phyloP scores from a whole-genome alignment of 2,888 invertebrate species.

The Sphinx pinastri region DNA sequence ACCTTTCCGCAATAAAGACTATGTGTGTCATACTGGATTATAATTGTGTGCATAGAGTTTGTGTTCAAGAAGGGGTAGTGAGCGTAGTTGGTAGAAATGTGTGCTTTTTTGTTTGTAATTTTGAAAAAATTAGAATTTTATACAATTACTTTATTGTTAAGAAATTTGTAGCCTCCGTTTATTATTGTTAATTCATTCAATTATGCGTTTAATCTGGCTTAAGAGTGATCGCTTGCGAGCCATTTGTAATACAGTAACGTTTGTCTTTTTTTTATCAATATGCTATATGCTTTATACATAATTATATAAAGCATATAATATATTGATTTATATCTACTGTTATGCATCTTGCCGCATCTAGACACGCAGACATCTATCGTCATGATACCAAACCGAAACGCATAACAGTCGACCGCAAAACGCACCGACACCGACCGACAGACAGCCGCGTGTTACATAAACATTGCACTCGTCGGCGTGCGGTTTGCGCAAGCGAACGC shows the following conservation, averaged over 20 bases:
- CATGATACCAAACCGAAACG: neutral
- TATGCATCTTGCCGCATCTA: neutral
- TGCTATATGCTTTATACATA: too few relatives aligned
- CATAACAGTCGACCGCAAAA: slow-evolving; percentile 46
- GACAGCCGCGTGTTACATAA: slow-evolving; percentile 45
- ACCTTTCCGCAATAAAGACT: slow-evolving; percentile 22
- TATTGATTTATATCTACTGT: too few relatives aligned
- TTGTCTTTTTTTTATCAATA: too few relatives aligned
- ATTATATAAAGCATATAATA: too few relatives aligned
- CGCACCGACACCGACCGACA: slow-evolving; percentile 34
- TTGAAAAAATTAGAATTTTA: too few relatives aligned
- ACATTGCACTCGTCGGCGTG: slow-evolving; percentile 41
- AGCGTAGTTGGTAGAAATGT: neutral
- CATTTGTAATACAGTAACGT: too few relatives aligned
- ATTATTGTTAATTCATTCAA: too few relatives aligned
- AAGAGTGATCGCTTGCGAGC: too few relatives aligned
- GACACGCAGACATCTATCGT: neutral
- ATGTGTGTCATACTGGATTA: slow-evolving; percentile 9
- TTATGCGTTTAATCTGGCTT: too few relatives aligned
- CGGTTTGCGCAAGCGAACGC: slow-evolving; percentile 43
- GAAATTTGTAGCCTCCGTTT: too few relatives aligned
- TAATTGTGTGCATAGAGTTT: neutral
- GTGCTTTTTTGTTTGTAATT: neutral
- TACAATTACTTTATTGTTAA: too few relatives aligned
- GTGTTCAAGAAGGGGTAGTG: neutral